Conservation (phyloP, 37 sponge, comb jelly and placozoan species). For the Theonella swinhoei region DNA sequence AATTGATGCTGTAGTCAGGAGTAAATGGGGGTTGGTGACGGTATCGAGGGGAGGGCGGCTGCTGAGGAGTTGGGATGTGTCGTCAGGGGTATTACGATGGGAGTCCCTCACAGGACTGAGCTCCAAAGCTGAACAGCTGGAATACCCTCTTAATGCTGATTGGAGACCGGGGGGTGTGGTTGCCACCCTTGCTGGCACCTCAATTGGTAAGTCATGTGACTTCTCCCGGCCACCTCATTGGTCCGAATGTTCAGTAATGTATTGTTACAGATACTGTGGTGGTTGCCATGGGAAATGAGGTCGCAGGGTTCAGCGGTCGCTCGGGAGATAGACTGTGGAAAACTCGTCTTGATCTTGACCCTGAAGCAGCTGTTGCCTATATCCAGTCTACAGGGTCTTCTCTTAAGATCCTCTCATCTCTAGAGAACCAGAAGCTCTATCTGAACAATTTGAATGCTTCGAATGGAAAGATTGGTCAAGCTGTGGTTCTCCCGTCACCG, state of each 20-base stretch:
- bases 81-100: conserved; percentile 72
- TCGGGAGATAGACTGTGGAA: conserved; percentile 11
- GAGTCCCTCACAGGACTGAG: conserved; percentile 31
- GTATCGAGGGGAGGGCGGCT: conserved; percentile 57
- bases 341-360: not conserved
- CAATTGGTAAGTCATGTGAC: conserved; percentile 16
- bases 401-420: not conserved
- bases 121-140: not conserved
- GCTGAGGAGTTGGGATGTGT: conserved; percentile 77
- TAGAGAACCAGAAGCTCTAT: not conserved
- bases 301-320: conserved; percentile 3
- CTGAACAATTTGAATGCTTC: not conserved
- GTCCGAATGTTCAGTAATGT: too few species aligned
- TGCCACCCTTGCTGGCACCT: conserved; percentile 20
- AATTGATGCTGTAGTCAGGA: conserved; percentile 50
- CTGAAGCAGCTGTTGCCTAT: not conserved
- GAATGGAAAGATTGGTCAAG: not conserved
- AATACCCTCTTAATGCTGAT: conserved; percentile 1
- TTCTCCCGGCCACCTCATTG: not conserved
- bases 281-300: conserved; percentile 1
- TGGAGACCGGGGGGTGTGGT: conserved; percentile 58
- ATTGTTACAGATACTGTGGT: not conserved
- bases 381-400: not conserved
- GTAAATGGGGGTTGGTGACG: conserved; percentile 44
- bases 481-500: not conserved